Evolutionary conservation across 1,140 invertebrate species (phyloP).

Genomic region (Megathymus violae): DNA sequence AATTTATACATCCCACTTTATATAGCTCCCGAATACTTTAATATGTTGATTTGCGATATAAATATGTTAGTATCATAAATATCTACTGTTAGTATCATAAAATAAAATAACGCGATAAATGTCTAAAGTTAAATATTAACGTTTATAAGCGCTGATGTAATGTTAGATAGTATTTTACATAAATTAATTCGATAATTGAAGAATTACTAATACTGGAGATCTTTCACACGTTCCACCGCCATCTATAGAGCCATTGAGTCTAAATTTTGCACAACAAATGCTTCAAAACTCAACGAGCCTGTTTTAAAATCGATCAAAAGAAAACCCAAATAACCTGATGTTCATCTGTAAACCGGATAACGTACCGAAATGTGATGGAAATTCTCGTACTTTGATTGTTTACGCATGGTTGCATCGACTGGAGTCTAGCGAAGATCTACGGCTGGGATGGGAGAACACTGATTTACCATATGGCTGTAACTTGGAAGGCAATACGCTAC

Average conservation of each 20-base stretch:
- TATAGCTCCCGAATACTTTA: too few relatives aligned
- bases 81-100: too few relatives aligned
- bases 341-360: background rate
- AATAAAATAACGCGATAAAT: too few relatives aligned
- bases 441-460: conserved; percentile 1
- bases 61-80: too few relatives aligned
- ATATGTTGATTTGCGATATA: too few relatives aligned
- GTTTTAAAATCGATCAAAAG: background rate
- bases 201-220: background rate
- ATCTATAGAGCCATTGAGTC: background rate
- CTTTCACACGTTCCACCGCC: background rate
- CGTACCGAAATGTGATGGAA: conserved; percentile 1
- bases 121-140: too few relatives aligned
- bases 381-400: conserved; percentile 3
- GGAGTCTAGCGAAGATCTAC: conserved; percentile 13
- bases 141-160: too few relatives aligned
- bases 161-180: too few relatives aligned
- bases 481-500: too few relatives aligned
- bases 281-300: background rate
- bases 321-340: background rate
- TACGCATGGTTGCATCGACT: conserved; percentile 8
- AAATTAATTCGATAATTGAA: too few relatives aligned
- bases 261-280: background rate
- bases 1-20: too few relatives aligned
- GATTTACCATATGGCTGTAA: conserved; percentile 1